Percentiles rank a stretch among this genome's conserved stretches.
Evolutionary conservation across 2,113 vertebrate species (phyloP).

Genomic region (Hypomesus transpacificus): DNA sequence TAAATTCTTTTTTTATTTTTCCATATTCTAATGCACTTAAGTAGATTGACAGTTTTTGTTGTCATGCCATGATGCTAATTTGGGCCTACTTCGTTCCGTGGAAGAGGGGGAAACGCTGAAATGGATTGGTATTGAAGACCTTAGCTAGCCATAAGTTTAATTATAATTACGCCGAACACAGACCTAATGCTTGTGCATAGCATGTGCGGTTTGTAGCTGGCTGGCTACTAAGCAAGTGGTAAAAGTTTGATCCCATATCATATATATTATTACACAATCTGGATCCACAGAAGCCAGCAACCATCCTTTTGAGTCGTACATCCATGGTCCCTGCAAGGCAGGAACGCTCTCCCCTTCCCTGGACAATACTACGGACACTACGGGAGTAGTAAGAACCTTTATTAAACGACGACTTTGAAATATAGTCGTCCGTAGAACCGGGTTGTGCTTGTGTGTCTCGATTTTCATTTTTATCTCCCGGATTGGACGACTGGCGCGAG

Average conservation of each 20-base stretch:
- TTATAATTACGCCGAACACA: slow-evolving; percentile 1
- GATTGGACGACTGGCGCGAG: slow-evolving; percentile 71
- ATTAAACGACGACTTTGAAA: not conserved
- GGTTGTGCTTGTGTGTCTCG: slow-evolving; percentile 34
- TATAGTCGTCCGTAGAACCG: not conserved
- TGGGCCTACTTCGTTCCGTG: slow-evolving; percentile 50
- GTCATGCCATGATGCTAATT: slow-evolving; percentile 37
- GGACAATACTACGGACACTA: slow-evolving; percentile 34
- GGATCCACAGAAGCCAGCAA: not conserved
- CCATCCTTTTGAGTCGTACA: not conserved
- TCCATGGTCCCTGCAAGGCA: slow-evolving; percentile 53
- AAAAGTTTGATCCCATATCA: too few relatives aligned
- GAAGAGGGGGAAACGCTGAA: slow-evolving; percentile 42
- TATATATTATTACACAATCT: too few relatives aligned
- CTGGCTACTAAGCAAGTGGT: not conserved
- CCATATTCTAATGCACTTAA: not conserved
- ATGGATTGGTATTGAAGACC: slow-evolving; percentile 55
- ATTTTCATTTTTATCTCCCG: slow-evolving; percentile 39
- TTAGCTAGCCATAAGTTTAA: not conserved
- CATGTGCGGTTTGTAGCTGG: slow-evolving; percentile 18
- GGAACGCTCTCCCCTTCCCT: slow-evolving; percentile 39
- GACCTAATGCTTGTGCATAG: slow-evolving; percentile 44
- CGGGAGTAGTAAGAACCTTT: slow-evolving; percentile 5
- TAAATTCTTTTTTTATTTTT: slow-evolving; percentile 17
- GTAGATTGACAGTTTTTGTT: slow-evolving; percentile 9